Base-by-base conservation (phyloP, 2,113 vertebrate genomes). In the Stigmatopora argus region DNA sequence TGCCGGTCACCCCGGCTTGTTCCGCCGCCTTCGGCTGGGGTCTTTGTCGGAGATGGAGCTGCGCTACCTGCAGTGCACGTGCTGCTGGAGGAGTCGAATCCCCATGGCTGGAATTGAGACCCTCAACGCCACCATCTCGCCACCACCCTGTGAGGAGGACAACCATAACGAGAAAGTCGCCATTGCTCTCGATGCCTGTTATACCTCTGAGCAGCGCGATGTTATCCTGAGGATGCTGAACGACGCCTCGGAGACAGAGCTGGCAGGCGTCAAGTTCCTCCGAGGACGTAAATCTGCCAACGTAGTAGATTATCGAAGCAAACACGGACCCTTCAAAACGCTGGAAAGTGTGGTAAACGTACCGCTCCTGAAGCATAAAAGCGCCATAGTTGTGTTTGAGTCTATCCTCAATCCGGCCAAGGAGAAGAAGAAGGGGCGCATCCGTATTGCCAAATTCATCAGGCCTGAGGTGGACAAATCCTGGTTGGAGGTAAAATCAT, bases 311-410 rank as follows among this genome's bases (percentile, higher is more conserved):
- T 73, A 88, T 77, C 71, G 93, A 73, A 89, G 83, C 12, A 87
- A 88, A 49, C 82, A 90, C 0, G 86, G 89, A 17, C 92, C 91
- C 0, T 91, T 93, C 71, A 81, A 67, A 45, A 89, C 79, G 49
- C 77, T 94, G 71, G 89, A 90, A 38, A 90, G 84, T 68, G 81
- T 91, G 63, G 72, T 86, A 9, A 86, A 90, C 9, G 90, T 90
- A 0, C 84, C 91, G 7, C 75, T 87, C n/a, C 84, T 91, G 38
- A 91, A 91, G 21, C 85, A 92, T 81, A 93, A 93, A 80, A 93
- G 86, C 46, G 72, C 79, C 0, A 35, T 89, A 21, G 79, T 86
- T 2, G 87, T 90, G 3, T 92, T 90, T 67, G 78, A 91, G 71
- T 88, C 90, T 15, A 92, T 91, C 51, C 77, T 94, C 48, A 84